Percentiles rank a stretch among this genome's conserved stretches.
Evolutionary conservation across 2,888 invertebrate genomes (phyloP).

Genomic region (Acleris holmiana): DNA sequence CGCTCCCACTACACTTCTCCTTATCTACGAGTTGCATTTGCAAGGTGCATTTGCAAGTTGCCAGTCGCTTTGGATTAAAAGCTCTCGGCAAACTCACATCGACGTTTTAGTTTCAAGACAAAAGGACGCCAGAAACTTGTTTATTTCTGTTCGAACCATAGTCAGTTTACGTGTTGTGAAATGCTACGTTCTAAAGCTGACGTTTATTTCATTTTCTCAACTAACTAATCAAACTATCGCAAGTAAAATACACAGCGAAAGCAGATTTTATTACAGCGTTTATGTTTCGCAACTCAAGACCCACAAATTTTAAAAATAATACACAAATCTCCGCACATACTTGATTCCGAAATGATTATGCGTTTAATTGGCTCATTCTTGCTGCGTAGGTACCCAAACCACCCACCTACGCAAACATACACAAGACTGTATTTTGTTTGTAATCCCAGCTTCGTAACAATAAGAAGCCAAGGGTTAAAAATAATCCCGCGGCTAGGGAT

Average conservation of each 20-base stretch:
- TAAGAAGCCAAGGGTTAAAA: slow-evolving; percentile 62
- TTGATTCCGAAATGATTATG: not conserved
- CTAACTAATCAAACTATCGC: not conserved
- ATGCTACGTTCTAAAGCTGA: slow-evolving; percentile 8
- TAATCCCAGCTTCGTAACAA: slow-evolving; percentile 46
- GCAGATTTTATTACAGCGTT: not conserved
- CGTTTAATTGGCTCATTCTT: not conserved
- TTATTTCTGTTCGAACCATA: slow-evolving; percentile 6
- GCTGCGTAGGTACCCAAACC: not conserved
- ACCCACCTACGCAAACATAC: slow-evolving; percentile 2
- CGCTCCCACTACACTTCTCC: slow-evolving; percentile 24
- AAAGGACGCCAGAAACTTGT: slow-evolving; percentile 22
- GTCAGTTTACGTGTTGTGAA: not conserved
- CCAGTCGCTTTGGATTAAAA: slow-evolving; percentile 32
- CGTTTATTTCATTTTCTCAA: not conserved
- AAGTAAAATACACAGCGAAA: not conserved
- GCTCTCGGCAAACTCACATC: slow-evolving; percentile 26
- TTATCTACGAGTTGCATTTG: slow-evolving; percentile 33
- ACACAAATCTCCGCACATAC: not conserved
- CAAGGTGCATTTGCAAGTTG: slow-evolving; percentile 36
- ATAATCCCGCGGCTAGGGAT: slow-evolving; percentile 62
- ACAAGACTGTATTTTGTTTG: slow-evolving; percentile 2
- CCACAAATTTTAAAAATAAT: too few relatives aligned
- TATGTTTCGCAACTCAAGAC: not conserved
- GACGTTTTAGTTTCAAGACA: slow-evolving; percentile 25